Base-by-base conservation (phyloP, 2,797 vertebrate genomes). In the Neopelma chrysocephalum region DNA sequence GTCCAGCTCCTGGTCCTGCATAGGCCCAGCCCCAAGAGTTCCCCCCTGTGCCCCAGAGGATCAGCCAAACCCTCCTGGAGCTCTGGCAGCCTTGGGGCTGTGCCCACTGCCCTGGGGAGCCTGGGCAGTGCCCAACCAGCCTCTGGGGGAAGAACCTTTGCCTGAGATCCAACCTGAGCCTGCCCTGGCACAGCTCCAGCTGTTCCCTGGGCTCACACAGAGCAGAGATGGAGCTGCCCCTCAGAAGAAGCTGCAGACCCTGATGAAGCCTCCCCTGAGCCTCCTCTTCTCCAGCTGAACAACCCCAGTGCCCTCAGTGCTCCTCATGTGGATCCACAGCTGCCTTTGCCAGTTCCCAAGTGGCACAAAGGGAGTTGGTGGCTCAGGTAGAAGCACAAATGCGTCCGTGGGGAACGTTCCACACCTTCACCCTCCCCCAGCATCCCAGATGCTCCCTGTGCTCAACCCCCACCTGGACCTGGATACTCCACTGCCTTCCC, bases 381-480 rank as follows among this genome's bases (percentile, higher is more conserved):
- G 26, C 50, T 34, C 17, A 8, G 1, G 1, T 25, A 42, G 58
- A 61, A 53, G 69, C 32, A 32, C 5, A 15, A 0, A 3, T 2
- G 1, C 5, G 18, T 14, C 7, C 7, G 50, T 1, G 10, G 16
- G 3, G 50, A 69, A 26, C 18, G 6, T 31, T 57, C 9, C 79
- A 7, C 26, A 62, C 9, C 51, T 23, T 3, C 47, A 2, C 9
- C 9, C 48, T 51, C 11, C 12, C 25, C 19, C 8, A 0, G 0
- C 20, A 15, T 3, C 17, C 8, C 72, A 40, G 31, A 56, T 1
- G 2, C 13, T 65, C 47, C 31, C 36, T 5, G 7, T 6, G 7
- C 27, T 38, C 47, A 15, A 3, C 8, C 29, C 16, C 22, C 26
- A 6, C 0, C 0, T 5, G 20, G 40, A 25, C 5, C 19, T 9